Evolutionary conservation across 2,113 vertebrate species (phyloP).

Genomic region (Atractosteus spatula): DNA sequence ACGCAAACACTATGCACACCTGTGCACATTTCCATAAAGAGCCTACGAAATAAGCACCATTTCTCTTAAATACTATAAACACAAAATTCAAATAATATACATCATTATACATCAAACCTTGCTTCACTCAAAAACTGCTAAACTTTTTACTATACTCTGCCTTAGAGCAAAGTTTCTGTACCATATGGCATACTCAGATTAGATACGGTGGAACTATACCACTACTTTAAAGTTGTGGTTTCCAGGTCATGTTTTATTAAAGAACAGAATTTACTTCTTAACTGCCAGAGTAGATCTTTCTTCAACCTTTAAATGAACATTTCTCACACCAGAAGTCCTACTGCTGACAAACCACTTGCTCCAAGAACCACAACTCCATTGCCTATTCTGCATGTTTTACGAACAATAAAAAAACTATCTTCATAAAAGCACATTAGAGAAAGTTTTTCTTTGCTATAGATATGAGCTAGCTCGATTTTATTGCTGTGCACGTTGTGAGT

Average conservation of each 20-base stretch:
- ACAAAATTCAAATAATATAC: not conserved
- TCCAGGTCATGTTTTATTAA: no score
- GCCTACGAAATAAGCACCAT: not conserved
- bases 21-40: not conserved
- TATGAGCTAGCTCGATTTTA: no score
- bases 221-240: constrained; percentile 2
- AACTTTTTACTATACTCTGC: not conserved
- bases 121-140: not conserved
- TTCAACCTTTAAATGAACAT: not conserved
- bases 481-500: no score
- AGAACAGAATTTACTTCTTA: not conserved
- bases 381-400: no score
- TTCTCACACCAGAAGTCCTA: not conserved
- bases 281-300: not conserved
- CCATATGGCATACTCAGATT: constrained; percentile 14
- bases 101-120: not conserved
- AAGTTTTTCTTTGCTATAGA: no score
- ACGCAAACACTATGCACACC: not conserved
- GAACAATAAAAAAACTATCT: no score
- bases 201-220: constrained; percentile 1
- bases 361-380: no score
- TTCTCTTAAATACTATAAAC: not conserved
- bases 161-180: not conserved
- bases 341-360: no score
- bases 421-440: no score